A percentile compares a stretch with the other conserved stretches of the same genome.
Evolutionary conservation across 2,797 vertebrate species (phyloP).

Genomic region (Ceyx erithaca): DNA sequence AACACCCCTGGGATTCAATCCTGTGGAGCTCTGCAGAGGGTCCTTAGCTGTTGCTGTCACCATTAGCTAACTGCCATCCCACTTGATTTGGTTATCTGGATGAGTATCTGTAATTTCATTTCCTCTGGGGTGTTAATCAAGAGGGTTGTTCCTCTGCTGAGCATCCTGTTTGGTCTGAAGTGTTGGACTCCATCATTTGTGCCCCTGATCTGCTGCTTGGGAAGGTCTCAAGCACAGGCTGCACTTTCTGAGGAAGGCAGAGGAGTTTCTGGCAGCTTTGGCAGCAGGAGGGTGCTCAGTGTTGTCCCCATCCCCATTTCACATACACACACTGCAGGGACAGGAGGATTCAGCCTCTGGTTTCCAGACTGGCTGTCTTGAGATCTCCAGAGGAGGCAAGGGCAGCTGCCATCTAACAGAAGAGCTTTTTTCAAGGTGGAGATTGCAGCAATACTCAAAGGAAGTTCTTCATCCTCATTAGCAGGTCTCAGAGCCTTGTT

Average conservation of each 20-base stretch:
- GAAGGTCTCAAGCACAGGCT: not conserved
- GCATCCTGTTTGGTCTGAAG: not conserved
- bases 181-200: not conserved
- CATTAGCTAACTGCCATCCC: not conserved
- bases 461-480: conserved; percentile 56
- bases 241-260: not conserved
- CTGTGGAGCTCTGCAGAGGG: not conserved
- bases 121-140: not conserved
- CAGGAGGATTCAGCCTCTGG: conserved; percentile 14
- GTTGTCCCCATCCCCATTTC: not conserved
- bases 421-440: conserved; percentile 25
- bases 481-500: not conserved
- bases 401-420: not conserved
- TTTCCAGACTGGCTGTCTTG: not conserved
- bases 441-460: conserved; percentile 52
- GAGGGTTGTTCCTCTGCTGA: not conserved
- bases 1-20: not conserved
- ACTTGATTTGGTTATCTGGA: not conserved
- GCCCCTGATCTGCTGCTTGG: not conserved
- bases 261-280: not conserved
- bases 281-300: not conserved
- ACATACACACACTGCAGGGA: not conserved
- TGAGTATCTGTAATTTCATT: not conserved
- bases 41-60: not conserved
- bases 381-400: not conserved